phyloP scores from a whole-genome alignment of 2,888 invertebrate species.

The Stenodera caucasica region DNA sequence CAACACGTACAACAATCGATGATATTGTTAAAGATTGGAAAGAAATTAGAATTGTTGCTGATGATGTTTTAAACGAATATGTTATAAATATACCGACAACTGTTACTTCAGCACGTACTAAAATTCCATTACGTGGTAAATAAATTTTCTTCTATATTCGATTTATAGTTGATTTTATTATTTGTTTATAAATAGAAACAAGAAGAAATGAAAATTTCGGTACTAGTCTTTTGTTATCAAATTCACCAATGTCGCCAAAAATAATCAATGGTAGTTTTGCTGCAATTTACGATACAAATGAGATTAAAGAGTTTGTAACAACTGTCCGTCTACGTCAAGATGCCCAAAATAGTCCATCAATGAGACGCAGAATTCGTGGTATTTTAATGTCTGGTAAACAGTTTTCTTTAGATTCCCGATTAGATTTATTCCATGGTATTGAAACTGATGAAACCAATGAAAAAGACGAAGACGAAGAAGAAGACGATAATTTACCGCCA shows the following conservation, averaged over 20 bases:
- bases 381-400: constrained; percentile 90
- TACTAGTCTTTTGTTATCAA: constrained; percentile 88
- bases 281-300: constrained; percentile 83
- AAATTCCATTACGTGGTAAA: constrained; percentile 75
- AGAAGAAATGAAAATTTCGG: constrained; percentile 87
- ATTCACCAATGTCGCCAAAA: constrained; percentile 96
- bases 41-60: constrained; percentile 75
- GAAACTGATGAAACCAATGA: constrained; percentile 51
- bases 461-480: background rate
- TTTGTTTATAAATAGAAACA: constrained; percentile 64
- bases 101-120: constrained; percentile 58
- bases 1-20: constrained; percentile 72
- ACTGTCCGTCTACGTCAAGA: constrained; percentile 66
- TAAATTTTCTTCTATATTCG: background rate
- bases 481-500: constrained; percentile 37
- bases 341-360: constrained; percentile 78
- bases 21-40: constrained; percentile 89
- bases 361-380: constrained; percentile 82
- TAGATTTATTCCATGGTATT: constrained; percentile 82
- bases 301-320: constrained; percentile 72
- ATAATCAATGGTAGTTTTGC: constrained; percentile 93
- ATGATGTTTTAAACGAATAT: constrained; percentile 68
- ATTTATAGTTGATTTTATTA: background rate
- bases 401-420: constrained; percentile 86
- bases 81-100: constrained; percentile 47